Evolutionary conservation across 2,888 invertebrate genomes (phyloP), one percentile per base, ranked within the genome.

Genomic region (Lepidocyrtoides sp.): DNA sequence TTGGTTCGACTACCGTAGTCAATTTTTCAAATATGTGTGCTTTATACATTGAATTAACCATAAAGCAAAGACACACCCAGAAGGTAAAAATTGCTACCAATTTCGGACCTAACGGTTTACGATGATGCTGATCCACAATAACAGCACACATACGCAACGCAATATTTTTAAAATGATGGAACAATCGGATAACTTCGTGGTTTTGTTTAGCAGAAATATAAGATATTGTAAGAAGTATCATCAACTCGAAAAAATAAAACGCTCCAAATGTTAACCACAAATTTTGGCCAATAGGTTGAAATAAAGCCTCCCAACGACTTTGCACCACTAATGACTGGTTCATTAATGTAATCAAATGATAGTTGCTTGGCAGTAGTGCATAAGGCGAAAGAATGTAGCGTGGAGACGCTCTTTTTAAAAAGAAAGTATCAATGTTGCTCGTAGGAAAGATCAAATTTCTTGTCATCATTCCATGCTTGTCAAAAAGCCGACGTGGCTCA

Each of bases 401-500:
- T 5, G 83, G 83, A 48, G 17, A 20, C 14, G 44, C 32, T 8
- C 2, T 2, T 8, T 17, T 44, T 1, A 83, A 17, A 29, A 83
- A 83, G 14, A 66, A 66, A 14, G 44, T 48, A 7, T 48, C 10
- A 7, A 66, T 48, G 29, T 83, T 83, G 0, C 14, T 10, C 23
- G 20, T 5, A 29, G 83, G 66, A 57, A 63, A 82, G 12, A 60
- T 1, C 7, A 82, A 44, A 8, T 23, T 57, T 23, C 82, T 82
- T 7, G 82, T 82, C 0, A 82, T 82, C 82, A 82, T 82, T 7
- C 82, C 82, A 7, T 57, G 82, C 20, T 82, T 54, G 44, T 82
- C 82, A n/a, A 82, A 14, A 10, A 82, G n/a, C 10, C 82, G 36
- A 1, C 63, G 60, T 4, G 1, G 8, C 26, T 82, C 82, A 4